phyloP scores from a whole-genome alignment of 1,140 invertebrate genomes.

The Drosophila kikkawai region DNA sequence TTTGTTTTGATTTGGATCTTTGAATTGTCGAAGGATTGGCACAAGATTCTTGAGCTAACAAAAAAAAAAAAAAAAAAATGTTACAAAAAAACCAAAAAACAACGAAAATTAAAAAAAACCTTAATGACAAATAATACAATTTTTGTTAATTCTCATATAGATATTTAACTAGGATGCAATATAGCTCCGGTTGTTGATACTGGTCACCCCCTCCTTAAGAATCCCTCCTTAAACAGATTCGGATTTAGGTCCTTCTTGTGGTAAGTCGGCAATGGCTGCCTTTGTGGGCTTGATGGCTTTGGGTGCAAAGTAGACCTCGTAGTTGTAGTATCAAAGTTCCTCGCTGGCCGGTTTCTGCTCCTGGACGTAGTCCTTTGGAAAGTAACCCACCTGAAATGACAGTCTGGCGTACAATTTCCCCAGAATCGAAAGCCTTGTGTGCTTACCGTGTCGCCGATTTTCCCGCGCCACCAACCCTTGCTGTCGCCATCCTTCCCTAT shows the following conservation, averaged over 20 bases:
- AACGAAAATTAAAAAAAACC: conserved; percentile 35
- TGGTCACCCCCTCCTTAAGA: conserved; percentile 1
- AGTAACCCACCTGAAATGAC: conserved; percentile 86
- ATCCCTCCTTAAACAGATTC: background rate
- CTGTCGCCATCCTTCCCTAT: conserved; percentile 91
- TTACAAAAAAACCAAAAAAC: conserved; percentile 12
- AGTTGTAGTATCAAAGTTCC: conserved; percentile 85
- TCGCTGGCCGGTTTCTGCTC: conserved; percentile 82
- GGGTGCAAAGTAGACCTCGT: conserved; percentile 77
- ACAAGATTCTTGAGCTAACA: conserved; percentile 50
- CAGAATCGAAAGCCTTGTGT: conserved; percentile 44
- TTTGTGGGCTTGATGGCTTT: conserved; percentile 58
- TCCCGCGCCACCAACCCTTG: conserved; percentile 94
- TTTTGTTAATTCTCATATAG: conserved; percentile 29
- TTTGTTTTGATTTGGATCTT: conserved; percentile 1
- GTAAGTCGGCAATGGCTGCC: conserved; percentile 59
- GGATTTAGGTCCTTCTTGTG: conserved; percentile 9
- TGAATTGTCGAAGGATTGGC: conserved; percentile 56
- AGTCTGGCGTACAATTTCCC: background rate
- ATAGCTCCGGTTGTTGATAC: conserved; percentile 12
- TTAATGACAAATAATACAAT: conserved; percentile 32
- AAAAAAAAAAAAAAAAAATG: conserved; percentile 36
- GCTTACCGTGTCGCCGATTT: conserved; percentile 87
- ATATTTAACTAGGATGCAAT: conserved; percentile 66
- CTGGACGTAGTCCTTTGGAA: conserved; percentile 88